Percentiles rank a stretch among this genome's conserved stretches.
phyloP scores from a whole-genome alignment of 2,113 vertebrate genomes.

The Tychaedon coryphoeus region DNA sequence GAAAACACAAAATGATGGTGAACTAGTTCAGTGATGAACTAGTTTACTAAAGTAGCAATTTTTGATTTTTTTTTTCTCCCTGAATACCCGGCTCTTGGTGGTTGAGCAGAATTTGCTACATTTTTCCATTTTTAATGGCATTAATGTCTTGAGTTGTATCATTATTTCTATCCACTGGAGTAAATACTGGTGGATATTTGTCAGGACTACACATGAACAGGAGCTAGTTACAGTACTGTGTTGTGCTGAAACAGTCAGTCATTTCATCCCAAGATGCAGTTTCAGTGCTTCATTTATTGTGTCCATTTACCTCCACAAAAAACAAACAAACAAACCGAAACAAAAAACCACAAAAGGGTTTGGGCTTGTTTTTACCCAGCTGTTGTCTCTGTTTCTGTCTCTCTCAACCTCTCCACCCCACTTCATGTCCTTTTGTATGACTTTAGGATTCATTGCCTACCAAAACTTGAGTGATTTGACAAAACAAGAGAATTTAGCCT shows the following conservation, averaged over 20 bases:
- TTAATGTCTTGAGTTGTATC: not conserved
- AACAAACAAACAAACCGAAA: not conserved
- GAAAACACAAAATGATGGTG: not conserved
- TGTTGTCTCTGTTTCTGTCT: not conserved
- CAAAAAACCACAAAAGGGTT: not conserved
- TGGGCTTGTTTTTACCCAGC: not conserved
- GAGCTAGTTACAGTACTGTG: not conserved
- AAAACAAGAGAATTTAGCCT: not conserved
- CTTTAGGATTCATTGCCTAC: not conserved
- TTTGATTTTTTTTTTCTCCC: not conserved
- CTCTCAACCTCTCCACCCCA: not conserved
- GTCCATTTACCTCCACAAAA: not conserved
- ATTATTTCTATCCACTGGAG: not conserved
- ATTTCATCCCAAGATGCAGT: not conserved
- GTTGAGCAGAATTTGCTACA: not conserved
- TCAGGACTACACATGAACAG: not conserved
- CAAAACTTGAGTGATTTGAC: not conserved
- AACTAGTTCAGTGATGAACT: not conserved
- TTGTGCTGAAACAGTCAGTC: not conserved
- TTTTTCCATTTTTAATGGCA: not conserved
- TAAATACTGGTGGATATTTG: not conserved
- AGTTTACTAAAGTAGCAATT: not conserved
- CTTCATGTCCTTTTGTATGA: not conserved
- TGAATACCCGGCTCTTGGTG: not conserved
- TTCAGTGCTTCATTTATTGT: not conserved